Evolutionary conservation across 2,888 invertebrate genomes (phyloP), one percentile per base, ranked within the genome.

Genomic region (Pogonocherus hispidulus): DNA sequence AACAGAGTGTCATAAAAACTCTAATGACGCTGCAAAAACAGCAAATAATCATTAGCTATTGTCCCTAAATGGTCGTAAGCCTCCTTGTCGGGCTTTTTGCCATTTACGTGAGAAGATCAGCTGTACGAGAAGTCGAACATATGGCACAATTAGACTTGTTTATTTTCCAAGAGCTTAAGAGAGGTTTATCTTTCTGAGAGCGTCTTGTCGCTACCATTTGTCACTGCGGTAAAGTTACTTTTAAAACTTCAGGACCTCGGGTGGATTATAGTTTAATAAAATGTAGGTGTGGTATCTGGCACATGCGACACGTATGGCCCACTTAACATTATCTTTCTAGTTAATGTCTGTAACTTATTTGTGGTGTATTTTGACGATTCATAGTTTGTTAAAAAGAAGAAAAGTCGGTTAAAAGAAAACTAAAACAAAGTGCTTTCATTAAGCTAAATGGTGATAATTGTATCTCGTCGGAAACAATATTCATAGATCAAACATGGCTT

Each of bases 61-160:
- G 66, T 63, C 63, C 57, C 56, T 57, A 59, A 66, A 65, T 44
- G 56, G 51, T 19, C 49, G 37, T 8, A 37, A 51, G 62, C 49
- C 56, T 62, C 59, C 62, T 60, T 44, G 55, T 55, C 60, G 62
- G 20, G 49, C 62, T 66, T 69, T 63, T 59, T 63, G 63, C 63
- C 41, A 37, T 51, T 56, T 60, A 64, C 60, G 63, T 67, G 67
- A 66, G 69, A 57, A 65, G 47, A 66, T 66, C 66, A 69, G 66
- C 70, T 70, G 66, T 54, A 22, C 14, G 46, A 60, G 60, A 63
- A 32, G 52, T 22, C 9, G 57, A 66, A 66, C 66, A 70, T 66
- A 63, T 66, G 69, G 69, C 59, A 66, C 59, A 63, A 63, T 66
- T 66, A 66, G 63, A 14, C 32, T 70, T 70, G 60, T 70, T 66